Base-by-base conservation (phyloP, 2,797 vertebrate genomes). In the Phyllotis vaccarum region DNA sequence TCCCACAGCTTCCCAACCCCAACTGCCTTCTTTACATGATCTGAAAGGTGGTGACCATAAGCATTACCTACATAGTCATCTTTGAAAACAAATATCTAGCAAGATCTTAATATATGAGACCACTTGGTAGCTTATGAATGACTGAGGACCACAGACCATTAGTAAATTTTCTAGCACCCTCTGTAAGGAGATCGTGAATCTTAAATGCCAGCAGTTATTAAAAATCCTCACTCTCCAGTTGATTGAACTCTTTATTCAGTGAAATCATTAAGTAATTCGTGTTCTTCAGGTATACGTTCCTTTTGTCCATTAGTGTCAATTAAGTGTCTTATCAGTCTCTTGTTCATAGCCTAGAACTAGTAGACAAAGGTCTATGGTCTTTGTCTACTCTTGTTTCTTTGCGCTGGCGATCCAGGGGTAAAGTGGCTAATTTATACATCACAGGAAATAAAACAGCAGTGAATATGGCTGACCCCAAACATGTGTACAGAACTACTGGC, bases 361-460 rank as follows among this genome's bases (percentile, higher is more conserved):
- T 94, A 64, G 99, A 96, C 97, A 99, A 98, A 5, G 99, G 99
- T 97, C 98, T 99, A 5, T 98, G 98, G 96, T 99, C 98, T 94
- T 99, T 99, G 0, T 98, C 98, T 87, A 99, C 99, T 0, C 97
- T 95, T 89, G 76, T 95, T 74, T 56, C 68, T 37, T 97, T 97
- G 6, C 3, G 89, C 75, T 98, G 98, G 0, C 40, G 95, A 13
- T 97, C 52, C 0, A 62, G n/a, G 1, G 99, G 97, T 6, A 21
- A 96, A 0, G 98, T 98, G 75, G 99, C 99, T 95, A 99, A 86
- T 95, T 99, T 99, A 98, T 99, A 99, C 99, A 99, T 98, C 94
- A 99, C 97, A 0, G 99, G 99, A 98, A 99, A 99, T 86, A 99
- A 97, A 78, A 99, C 40, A 56, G 98, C 96, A 0, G 99, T 99